Percentiles rank a stretch among this genome's conserved stretches.
phyloP scores from a whole-genome alignment of 2,888 invertebrate genomes.

The Orchesellides sinensis region DNA sequence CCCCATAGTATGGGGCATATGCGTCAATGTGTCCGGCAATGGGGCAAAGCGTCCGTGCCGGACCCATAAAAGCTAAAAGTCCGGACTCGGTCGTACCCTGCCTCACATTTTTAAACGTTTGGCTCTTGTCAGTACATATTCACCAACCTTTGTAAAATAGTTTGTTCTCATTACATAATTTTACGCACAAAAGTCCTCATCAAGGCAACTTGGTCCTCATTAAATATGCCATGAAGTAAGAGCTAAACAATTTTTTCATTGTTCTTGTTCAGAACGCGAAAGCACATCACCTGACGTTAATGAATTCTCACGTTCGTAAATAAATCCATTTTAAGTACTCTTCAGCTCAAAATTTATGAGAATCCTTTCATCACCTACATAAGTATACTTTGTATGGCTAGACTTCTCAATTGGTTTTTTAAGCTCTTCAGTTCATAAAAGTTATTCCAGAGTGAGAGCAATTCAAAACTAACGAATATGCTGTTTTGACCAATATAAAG shows the following conservation, averaged over 20 bases:
- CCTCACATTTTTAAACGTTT: no score
- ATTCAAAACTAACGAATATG: background rate
- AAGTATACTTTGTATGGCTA: background rate
- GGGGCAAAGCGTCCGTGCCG: no score
- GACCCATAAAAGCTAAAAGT: no score
- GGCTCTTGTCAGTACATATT: no score
- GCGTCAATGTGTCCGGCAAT: no score
- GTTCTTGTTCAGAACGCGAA: background rate
- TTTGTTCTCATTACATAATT: constrained; percentile 42
- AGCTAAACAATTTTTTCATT: background rate
- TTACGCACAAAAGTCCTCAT: constrained; percentile 15
- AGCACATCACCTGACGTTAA: constrained; percentile 25
- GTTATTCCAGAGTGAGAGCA: background rate
- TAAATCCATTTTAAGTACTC: constrained; percentile 43
- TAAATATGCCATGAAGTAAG: constrained; percentile 41
- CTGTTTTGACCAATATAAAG: background rate
- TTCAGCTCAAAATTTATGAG: constrained; percentile 24
- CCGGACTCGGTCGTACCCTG: no score
- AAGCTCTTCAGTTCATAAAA: background rate
- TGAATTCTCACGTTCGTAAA: constrained; percentile 42
- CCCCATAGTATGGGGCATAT: no score
- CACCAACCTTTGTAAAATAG: background rate
- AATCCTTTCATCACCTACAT: background rate
- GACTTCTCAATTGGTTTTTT: background rate
- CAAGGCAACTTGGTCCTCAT: no score